A percentile compares a stretch with the other conserved stretches of the same genome.
These are phyloP conservation scores for Basileuterus tristriatus DNA, from an alignment of 2,797 vertebrate genomes.

Conservation along the genomic window DNA sequence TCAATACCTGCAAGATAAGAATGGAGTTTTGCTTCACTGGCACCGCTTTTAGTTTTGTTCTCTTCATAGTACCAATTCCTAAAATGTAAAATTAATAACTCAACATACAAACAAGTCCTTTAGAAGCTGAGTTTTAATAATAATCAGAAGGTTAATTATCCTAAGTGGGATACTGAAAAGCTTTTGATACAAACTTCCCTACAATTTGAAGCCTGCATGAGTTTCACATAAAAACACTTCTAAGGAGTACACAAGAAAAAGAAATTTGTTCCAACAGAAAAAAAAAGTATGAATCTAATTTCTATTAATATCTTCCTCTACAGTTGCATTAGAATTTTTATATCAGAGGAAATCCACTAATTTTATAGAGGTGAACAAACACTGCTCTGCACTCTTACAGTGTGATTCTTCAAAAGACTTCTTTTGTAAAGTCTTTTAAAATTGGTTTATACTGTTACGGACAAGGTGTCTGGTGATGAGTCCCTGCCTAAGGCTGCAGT, in stretches of 20 bases:
- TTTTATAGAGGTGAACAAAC: not conserved
- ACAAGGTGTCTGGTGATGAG: not conserved
- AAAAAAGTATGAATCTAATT: not conserved
- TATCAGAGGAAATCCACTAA: not conserved
- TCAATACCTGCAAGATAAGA: slow-evolving; percentile 41
- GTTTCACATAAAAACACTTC: not conserved
- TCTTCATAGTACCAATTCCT: slow-evolving; percentile 31
- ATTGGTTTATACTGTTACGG: not conserved
- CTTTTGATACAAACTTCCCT: not conserved
- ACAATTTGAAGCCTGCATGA: not conserved
- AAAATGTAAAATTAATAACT: slow-evolving; percentile 33
- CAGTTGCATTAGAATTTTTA: too few relatives aligned
- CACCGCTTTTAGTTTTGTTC: not conserved
- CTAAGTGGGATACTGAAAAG: not conserved
- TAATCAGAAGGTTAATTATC: not conserved
- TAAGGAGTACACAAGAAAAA: not conserved
- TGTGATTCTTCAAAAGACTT: not conserved
- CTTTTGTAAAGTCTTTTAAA: not conserved
- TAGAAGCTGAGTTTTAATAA: not conserved
- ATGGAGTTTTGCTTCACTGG: slow-evolving; percentile 8
- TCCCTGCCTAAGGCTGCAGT: not conserved
- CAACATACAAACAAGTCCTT: not conserved
- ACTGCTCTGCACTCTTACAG: not conserved
- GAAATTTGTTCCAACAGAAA: not conserved
- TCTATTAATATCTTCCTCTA: too few relatives aligned